Evolutionary conservation across 1,140 invertebrate species (phyloP).

Genomic region (Halyomorpha halys): DNA sequence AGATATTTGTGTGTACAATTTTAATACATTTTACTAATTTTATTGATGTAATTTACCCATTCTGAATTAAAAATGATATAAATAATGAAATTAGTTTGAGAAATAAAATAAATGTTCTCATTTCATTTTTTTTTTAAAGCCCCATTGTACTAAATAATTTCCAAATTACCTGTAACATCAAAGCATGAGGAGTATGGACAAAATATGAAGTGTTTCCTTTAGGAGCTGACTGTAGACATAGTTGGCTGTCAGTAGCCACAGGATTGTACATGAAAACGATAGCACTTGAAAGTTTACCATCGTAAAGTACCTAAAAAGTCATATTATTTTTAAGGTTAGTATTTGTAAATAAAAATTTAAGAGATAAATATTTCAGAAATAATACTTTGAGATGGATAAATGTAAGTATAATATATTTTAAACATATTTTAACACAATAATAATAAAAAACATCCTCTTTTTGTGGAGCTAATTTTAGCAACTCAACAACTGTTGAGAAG

Average conservation of each 20-base stretch:
- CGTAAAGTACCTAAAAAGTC: constrained; percentile 82
- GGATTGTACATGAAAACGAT: constrained; percentile 99
- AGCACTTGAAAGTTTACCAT: constrained; percentile 89
- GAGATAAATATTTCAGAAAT: neutral
- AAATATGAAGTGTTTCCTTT: constrained; percentile 96
- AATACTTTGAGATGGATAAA: neutral
- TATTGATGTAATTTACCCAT: too few species aligned
- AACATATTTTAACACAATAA: neutral
- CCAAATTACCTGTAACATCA: constrained; percentile 85
- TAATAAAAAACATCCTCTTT: neutral
- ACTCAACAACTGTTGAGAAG: too few species aligned
- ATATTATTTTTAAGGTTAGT: neutral
- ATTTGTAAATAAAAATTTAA: neutral
- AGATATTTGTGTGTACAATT: too few species aligned
- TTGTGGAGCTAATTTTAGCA: too few species aligned
- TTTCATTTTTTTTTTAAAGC: too few species aligned
- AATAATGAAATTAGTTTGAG: too few species aligned
- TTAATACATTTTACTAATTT: too few species aligned
- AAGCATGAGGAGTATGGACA: constrained; percentile 96
- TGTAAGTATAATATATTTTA: neutral
- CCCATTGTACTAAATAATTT: too few species aligned
- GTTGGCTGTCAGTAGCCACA: constrained; percentile 93
- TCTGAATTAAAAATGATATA: too few species aligned
- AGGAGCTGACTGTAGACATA: constrained; percentile 93
- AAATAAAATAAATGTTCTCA: too few species aligned